Evolutionary conservation across 2,113 vertebrate species (phyloP).

Genomic region (Phainopepla nitens): DNA sequence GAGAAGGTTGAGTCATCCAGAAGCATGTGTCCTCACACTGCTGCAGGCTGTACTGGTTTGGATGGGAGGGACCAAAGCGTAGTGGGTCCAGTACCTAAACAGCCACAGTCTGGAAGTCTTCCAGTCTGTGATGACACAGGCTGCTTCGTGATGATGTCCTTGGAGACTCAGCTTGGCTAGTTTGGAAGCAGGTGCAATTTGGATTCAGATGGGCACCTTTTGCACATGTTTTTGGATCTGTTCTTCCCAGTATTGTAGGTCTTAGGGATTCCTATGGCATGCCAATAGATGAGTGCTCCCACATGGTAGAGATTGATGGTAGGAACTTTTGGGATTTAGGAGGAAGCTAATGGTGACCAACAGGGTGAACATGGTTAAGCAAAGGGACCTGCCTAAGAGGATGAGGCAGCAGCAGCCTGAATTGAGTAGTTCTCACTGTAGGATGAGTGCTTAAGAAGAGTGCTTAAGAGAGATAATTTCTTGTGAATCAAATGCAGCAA

Average conservation of each 20-base stretch:
- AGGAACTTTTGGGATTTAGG: not conserved
- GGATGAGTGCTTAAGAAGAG: not conserved
- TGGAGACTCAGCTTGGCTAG: not conserved
- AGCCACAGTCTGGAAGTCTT: not conserved
- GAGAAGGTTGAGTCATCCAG: not conserved
- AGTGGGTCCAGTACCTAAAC: not conserved
- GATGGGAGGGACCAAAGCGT: not conserved
- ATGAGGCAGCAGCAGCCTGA: not conserved
- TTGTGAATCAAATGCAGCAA: not conserved
- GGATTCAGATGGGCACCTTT: not conserved
- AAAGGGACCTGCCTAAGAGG: not conserved
- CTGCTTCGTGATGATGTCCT: not conserved
- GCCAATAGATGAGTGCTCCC: not conserved
- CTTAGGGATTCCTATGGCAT: not conserved
- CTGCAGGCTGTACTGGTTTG: not conserved
- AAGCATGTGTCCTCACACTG: fast-evolving
- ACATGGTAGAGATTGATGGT: not conserved
- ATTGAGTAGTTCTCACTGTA: not conserved
- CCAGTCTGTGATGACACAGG: no score
- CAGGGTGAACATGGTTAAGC: not conserved
- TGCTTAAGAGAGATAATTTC: not conserved
- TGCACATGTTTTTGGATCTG: not conserved
- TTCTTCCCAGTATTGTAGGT: not conserved
- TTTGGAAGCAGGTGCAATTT: not conserved
- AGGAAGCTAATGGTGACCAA: not conserved